Base-by-base conservation (phyloP, 1,140 invertebrate genomes). In the Galendromus occidentalis region DNA sequence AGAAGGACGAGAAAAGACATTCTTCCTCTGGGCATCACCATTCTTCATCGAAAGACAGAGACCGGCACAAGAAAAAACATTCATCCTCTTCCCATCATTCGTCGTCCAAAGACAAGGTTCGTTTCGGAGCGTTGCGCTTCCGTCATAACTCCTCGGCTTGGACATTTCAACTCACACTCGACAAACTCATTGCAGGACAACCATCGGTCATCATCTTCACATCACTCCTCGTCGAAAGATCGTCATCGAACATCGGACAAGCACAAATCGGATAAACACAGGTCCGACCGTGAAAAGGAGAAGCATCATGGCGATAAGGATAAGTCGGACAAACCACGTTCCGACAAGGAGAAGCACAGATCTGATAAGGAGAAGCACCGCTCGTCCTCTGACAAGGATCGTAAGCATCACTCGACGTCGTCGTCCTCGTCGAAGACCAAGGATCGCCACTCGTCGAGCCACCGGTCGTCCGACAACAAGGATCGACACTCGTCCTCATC, bases 291-390 rank as follows among this genome's bases (percentile, higher is more conserved):
- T 17, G 51, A 59, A 2, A 59, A 59, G 22, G 51, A 59, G 12
- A 25, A 22, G 22, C 51, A 59, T 25, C 51, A 22, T 29, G 17
- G 25, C 14, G 51, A 59, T 25, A 59, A 33, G 9, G 51, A 59
- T 4, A 59, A 59, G 51, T 25, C 25, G 22, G 51, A 59, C 22
- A 59, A 59, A 22, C 25, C n/a, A 14, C 51, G 51, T 17, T 17
- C 51, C 14, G 51, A 59, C 20, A 59, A 59, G 51, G 51, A 59
- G 2, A 59, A 59, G 22, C 25, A 59, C 51, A 25, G 20, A 59
- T 33, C 25, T 22, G 51, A 59, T 59, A 59, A 59, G 9, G 51
- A 59, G 12, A 59, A 59, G 51, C 51, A 59, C 33, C 51, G 51
- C 14, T 59, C 51, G 14, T 59, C 51, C 17, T 25, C 25, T 4